phyloP scores from a whole-genome alignment of 1,140 invertebrate species.

The Pseudachorutes palmiensis region DNA sequence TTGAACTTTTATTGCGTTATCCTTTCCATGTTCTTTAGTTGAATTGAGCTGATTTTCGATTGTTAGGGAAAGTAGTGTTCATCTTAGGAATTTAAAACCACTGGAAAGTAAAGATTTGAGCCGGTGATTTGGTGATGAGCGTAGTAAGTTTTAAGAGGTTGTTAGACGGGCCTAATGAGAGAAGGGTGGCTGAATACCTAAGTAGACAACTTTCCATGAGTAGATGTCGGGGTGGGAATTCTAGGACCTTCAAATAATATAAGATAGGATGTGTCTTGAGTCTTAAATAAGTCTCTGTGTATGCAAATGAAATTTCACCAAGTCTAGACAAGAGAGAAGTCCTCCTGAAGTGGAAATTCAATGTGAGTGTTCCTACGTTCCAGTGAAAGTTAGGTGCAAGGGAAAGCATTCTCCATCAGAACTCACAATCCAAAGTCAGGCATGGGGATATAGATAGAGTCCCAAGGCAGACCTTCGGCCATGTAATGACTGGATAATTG shows the following conservation, averaged over 20 bases:
- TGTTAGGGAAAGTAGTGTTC: neutral
- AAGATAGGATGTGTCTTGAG: constrained; percentile 35
- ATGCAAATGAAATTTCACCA: constrained; percentile 38
- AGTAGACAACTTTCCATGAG: constrained; percentile 21
- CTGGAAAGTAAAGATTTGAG: constrained; percentile 5
- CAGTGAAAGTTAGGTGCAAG: no score
- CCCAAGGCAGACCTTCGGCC: no score
- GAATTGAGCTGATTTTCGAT: no score
- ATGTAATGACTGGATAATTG: no score
- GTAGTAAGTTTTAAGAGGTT: constrained; percentile 11
- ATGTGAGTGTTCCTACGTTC: neutral
- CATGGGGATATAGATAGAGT: no score
- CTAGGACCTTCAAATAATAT: constrained; percentile 27
- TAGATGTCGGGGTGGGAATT: neutral
- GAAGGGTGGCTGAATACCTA: constrained; percentile 34
- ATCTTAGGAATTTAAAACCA: neutral
- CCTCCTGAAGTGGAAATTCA: neutral
- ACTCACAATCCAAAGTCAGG: no score
- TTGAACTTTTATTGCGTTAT: no score
- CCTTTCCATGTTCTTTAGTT: no score
- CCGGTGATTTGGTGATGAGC: constrained; percentile 4
- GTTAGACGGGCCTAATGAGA: constrained; percentile 27
- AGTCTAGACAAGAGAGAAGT: neutral
- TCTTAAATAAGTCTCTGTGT: constrained; percentile 38
- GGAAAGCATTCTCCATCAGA: no score